Base-by-base conservation (phyloP, 2,797 vertebrate species). In the Echeneis naucrates region DNA sequence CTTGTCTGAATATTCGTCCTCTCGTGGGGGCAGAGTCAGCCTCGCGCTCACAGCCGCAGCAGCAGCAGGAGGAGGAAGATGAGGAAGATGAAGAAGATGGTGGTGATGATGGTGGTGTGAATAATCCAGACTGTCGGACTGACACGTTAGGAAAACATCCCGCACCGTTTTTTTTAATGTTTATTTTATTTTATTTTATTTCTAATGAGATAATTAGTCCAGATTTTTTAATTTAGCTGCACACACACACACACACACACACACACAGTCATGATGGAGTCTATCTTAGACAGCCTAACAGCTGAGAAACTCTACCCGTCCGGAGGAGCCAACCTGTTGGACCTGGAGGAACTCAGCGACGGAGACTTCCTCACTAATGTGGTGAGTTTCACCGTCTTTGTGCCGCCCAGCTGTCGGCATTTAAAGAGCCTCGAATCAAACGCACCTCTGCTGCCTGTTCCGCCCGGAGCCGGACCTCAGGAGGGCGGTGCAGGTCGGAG, bases 291-390 rank as follows among this genome's bases (percentile, higher is more conserved):
- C 91, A 95, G 95, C 85, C 94, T 96, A 78, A 83, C 94, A 10
- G 91, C 95, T 35, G 96, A 98, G 87, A 95, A 96, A 91, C 96
- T 97, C 89, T 96, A 96, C 58, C 94, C 95, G 40, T 40, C 83
- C 57, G 90, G 71, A 5, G 86, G 90, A 0, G 58, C 42, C 87
- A 91, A 93, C 92, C 90, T 92, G 90, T 92, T 93, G 90, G 92
- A 93, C 87, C 88, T 98, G 90, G 96, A 97, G 84, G 97, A 98
- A 48, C 94, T 98, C 84, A 96, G 95, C 85, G 97, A 98, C 86
- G 95, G 95, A 63, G 97, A 98, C 86, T 98, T 98, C 87, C 96
- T 98, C 89, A 96, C 94, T 83, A 98, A 96, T 88, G 96, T 97
- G 96, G 97, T 98, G 79, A 91, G 91, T 75, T 38, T 16, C 27